Conservation (phyloP, 2,888 invertebrate genomes). For the Aphodius sticticus region DNA sequence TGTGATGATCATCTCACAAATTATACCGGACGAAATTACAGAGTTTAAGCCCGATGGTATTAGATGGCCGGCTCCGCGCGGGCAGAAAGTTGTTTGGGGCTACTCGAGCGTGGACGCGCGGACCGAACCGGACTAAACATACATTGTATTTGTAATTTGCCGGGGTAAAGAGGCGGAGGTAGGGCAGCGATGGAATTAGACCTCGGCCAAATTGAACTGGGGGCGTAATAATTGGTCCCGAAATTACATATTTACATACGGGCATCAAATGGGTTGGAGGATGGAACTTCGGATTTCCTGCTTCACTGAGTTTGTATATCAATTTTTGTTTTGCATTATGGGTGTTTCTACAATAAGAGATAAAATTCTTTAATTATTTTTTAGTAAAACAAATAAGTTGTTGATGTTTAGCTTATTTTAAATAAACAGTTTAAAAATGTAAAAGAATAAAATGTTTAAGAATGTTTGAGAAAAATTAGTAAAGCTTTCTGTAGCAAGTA, state of each 20-base stretch:
- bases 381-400: too few relatives aligned
- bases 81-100: conserved; percentile 48
- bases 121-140: neutral
- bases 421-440: too few relatives aligned
- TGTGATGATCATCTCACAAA: conserved; percentile 55
- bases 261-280: conserved; percentile 45
- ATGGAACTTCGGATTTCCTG: too few relatives aligned
- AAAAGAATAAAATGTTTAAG: too few relatives aligned
- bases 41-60: conserved; percentile 40
- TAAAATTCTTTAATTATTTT: too few relatives aligned
- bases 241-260: conserved; percentile 51
- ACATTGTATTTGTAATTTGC: conserved; percentile 44
- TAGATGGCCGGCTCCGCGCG: conserved; percentile 36
- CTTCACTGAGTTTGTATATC: too few relatives aligned
- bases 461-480: too few relatives aligned
- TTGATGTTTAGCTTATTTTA: too few relatives aligned
- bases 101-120: conserved; percentile 29
- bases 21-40: conserved; percentile 53
- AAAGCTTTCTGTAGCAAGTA: too few relatives aligned
- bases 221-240: conserved; percentile 47
- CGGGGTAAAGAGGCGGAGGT: neutral
- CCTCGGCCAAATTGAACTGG: conserved; percentile 47
- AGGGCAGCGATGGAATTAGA: conserved; percentile 24
- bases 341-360: too few relatives aligned
- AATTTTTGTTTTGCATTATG: too few relatives aligned